A percentile compares a stretch with the other conserved stretches of the same genome.
phyloP scores from a whole-genome alignment of 2,888 invertebrate species.

The Allygus modestus region DNA sequence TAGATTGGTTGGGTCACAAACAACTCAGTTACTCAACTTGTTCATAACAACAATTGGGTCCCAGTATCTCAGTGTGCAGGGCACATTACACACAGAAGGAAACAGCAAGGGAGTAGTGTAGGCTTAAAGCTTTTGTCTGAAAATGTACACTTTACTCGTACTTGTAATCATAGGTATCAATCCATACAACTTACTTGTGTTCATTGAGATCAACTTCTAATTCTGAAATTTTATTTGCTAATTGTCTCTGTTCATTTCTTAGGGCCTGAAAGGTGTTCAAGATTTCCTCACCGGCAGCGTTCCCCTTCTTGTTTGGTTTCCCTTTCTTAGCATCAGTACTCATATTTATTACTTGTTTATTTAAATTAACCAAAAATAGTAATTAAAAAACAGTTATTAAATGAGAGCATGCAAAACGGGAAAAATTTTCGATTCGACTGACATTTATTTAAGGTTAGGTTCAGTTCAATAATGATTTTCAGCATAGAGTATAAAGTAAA shows the following conservation, averaged over 20 bases:
- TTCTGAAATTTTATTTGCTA: constrained; percentile 93
- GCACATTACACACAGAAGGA: too few species aligned
- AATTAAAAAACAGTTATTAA: neutral
- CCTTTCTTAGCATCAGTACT: constrained; percentile 62
- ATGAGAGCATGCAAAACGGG: neutral
- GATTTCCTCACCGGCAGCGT: constrained; percentile 86
- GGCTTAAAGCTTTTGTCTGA: too few species aligned
- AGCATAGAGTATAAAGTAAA: too few species aligned
- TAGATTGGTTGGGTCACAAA: too few species aligned
- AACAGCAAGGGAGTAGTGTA: too few species aligned
- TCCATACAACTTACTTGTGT: constrained; percentile 90
- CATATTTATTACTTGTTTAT: constrained; percentile 36
- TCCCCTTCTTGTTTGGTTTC: constrained; percentile 73
- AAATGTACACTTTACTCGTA: too few species aligned
- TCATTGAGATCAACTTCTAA: constrained; percentile 96
- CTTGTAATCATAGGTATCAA: too few species aligned
- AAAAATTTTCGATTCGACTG: neutral
- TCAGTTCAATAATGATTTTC: neutral
- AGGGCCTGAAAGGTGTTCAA: constrained; percentile 92
- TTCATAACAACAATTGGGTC: too few species aligned
- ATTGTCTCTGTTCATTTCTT: constrained; percentile 90
- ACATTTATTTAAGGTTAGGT: neutral
- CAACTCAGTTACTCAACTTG: too few species aligned
- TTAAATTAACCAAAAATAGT: neutral
- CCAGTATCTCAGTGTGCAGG: too few species aligned